Percentiles rank a stretch among this genome's conserved stretches.
Conservation (phyloP, 2,113 vertebrate genomes). For the Dromaius novaehollandiae region DNA sequence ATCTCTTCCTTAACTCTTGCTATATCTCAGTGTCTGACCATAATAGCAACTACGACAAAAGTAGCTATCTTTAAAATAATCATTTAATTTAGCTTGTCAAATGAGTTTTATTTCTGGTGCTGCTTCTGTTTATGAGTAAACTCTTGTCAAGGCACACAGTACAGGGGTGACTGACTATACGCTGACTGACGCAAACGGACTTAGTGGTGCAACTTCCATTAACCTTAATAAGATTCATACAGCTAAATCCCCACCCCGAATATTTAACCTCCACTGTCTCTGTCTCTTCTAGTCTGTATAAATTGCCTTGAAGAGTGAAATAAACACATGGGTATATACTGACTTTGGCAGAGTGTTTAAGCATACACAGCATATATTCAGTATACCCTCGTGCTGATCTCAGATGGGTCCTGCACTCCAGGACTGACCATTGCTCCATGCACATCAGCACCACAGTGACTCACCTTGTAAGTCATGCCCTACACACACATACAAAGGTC, state of each 20-base stretch:
- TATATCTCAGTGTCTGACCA: background rate
- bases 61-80: background rate
- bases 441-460: background rate
- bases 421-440: background rate
- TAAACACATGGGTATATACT: slow-evolving; percentile 1
- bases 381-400: background rate
- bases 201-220: slow-evolving; percentile 22
- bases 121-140: background rate
- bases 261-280: slow-evolving; percentile 39
- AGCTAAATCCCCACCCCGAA: slow-evolving; percentile 38
- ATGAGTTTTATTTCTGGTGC: background rate
- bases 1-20: background rate
- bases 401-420: background rate
- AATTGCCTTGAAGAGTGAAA: slow-evolving; percentile 14
- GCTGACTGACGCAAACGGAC: background rate
- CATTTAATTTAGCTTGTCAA: background rate
- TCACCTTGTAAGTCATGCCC: background rate
- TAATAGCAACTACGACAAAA: background rate
- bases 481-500: background rate
- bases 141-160: background rate
- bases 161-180: slow-evolving; percentile 3
- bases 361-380: background rate
- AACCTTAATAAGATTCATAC: slow-evolving; percentile 42
- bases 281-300: slow-evolving; percentile 32
- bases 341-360: background rate